A percentile compares a stretch with the other conserved stretches of the same genome.
These are phyloP conservation scores for Callyntrura guangdongensis DNA, from an alignment of 2,888 invertebrate genomes.

Conservation along the genomic window DNA sequence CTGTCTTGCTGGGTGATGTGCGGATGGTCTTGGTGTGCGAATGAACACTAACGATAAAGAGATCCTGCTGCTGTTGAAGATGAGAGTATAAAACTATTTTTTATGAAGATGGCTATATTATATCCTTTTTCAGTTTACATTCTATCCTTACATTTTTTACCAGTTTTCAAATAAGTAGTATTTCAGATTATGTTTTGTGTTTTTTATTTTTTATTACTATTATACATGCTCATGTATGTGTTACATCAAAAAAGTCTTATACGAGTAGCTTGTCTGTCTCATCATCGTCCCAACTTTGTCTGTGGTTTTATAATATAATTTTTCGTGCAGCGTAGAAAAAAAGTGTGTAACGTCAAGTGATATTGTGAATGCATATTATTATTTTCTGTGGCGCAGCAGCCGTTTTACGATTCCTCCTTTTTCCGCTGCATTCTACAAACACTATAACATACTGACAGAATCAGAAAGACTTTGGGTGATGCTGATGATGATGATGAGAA, in stretches of 20 bases:
- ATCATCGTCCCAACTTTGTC: background rate
- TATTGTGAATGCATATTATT: background rate
- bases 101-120: slow-evolving; percentile 15
- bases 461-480: background rate
- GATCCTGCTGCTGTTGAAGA: too few species aligned
- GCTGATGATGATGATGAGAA: slow-evolving; percentile 11
- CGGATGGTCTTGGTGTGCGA: background rate
- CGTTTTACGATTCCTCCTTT: background rate
- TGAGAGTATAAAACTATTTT: background rate
- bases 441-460: too few species aligned
- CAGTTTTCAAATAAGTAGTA: slow-evolving; percentile 31
- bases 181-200: background rate
- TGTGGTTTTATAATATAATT: background rate
- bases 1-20: slow-evolving; percentile 13
- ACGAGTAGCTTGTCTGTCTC: background rate
- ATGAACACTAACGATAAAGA: too few species aligned
- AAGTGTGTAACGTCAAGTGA: background rate
- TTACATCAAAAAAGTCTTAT: slow-evolving; percentile 1
- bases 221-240: background rate
- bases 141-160: slow-evolving; percentile 39
- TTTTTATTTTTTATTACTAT: background rate
- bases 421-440: background rate
- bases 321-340: background rate
- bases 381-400: background rate
- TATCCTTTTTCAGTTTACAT: background rate